These are phyloP conservation scores for Acipenser oxyrinchus DNA, from an alignment of 2,797 vertebrate species.

Conservation along the genomic window DNA sequence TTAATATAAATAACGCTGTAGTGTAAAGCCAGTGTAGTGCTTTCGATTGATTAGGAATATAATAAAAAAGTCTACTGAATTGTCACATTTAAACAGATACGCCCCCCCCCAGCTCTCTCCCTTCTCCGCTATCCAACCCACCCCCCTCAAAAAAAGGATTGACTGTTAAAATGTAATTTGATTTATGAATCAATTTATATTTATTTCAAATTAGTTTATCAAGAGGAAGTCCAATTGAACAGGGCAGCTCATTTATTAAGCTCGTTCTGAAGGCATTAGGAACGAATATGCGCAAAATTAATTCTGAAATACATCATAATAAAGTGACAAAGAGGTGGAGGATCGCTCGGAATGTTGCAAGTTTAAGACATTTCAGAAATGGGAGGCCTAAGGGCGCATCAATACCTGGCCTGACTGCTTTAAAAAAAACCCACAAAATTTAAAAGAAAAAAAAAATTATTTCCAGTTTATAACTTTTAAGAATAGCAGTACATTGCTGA, in stretches of 20 bases:
- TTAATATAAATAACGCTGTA: too few relatives aligned
- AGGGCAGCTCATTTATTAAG: neutral
- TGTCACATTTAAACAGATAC: too few relatives aligned
- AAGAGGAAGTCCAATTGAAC: neutral
- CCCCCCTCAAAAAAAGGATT: neutral
- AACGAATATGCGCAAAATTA: neutral
- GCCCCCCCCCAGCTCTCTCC: too few relatives aligned
- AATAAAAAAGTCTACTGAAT: too few relatives aligned
- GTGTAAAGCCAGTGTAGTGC: too few relatives aligned
- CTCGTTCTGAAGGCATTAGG: neutral
- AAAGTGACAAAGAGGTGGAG: neutral
- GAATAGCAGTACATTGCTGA: too few relatives aligned
- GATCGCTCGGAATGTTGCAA: neutral
- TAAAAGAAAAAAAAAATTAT: too few relatives aligned
- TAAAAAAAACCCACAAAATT: too few relatives aligned
- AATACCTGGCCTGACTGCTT: neutral
- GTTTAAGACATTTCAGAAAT: neutral
- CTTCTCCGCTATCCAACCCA: too few relatives aligned
- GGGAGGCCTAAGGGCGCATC: neutral
- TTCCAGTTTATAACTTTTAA: too few relatives aligned
- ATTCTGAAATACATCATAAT: slow-evolving; percentile 3
- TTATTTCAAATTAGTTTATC: slow-evolving; percentile 5
- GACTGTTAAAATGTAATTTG: slow-evolving; percentile 1
- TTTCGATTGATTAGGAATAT: too few relatives aligned
- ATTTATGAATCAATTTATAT: neutral